Base-by-base conservation (phyloP, 2,888 invertebrate species). In the Leptodirus hochenwartii region DNA sequence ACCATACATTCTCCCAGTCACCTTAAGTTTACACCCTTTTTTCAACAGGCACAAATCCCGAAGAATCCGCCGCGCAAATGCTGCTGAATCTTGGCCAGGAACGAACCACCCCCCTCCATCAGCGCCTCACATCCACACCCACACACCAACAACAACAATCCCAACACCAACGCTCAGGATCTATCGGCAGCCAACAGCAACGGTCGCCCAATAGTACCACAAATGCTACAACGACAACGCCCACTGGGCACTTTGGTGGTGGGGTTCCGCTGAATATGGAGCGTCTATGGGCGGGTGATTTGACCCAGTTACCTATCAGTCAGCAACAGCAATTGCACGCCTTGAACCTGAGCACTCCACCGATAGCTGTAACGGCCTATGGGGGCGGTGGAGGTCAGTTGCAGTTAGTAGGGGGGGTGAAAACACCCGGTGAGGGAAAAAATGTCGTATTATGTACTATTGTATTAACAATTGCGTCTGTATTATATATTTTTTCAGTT, bases 221-320 rank as follows among this genome's bases (percentile, higher is more conserved):
- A 20, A 20, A 20, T 20, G 20, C 20, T 6, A n/a, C 20, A 20
- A 20, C n/a, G n/a, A n/a, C 20, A 8, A 20, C 20, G 20, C 20
- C 20, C 6, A 10, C 11, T 28, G 16, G 67, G 67, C 12, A 8
- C 8, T 6, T n/a, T 20, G 20, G 20, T 8, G n/a, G 20, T 9
- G 11, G 9, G 6, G 10, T 10, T 6, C 79, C 84, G 12, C 62
- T 88, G 34, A 87, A 88, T 49, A 88, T 88, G 88, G 87, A 88
- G 54, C 63, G 82, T 39, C 57, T 88, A 30, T 88, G 88, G 88
- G 84, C 84, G 5, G 84, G 84, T 4, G 85, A 85, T 45, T 66
- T 81, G 34, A 75, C 79, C 13, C 85, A 85, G 54, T 59, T 84
- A 40, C 84, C 84, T 9, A 72, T 77, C 3, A 78, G 78, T 32